Percentiles rank a stretch among this genome's conserved stretches.
Evolutionary conservation across 2,888 invertebrate genomes (phyloP).

Genomic region (Galeruca laticollis): DNA sequence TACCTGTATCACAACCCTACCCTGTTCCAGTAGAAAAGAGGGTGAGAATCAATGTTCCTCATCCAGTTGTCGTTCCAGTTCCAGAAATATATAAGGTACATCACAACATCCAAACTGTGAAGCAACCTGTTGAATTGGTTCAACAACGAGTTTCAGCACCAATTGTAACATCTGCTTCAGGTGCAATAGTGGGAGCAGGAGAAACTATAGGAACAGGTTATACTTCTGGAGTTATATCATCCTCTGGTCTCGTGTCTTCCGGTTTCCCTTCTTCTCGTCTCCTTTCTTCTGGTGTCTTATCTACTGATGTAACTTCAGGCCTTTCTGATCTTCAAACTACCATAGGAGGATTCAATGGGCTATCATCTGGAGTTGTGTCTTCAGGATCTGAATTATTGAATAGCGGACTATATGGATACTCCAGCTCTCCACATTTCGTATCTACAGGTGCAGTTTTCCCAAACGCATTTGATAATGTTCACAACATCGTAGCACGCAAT

Average conservation of each 20-base stretch:
- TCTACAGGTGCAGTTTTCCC: neutral
- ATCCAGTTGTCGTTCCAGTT: constrained; percentile 54
- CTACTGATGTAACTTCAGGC: neutral
- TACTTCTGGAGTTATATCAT: constrained; percentile 1
- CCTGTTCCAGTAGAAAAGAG: constrained; percentile 48
- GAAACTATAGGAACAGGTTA: neutral
- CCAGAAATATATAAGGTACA: constrained; percentile 48
- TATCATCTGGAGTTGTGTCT: constrained; percentile 1
- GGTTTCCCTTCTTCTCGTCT: neutral
- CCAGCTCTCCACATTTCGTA: neutral
- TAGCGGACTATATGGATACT: neutral
- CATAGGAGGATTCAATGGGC: neutral
- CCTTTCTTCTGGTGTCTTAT: too few species aligned
- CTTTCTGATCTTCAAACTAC: neutral
- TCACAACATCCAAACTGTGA: constrained; percentile 31
- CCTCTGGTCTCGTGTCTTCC: constrained; percentile 5
- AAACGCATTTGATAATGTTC: neutral
- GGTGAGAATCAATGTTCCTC: constrained; percentile 53
- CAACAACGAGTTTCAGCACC: constrained; percentile 5
- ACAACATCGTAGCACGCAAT: constrained; percentile 4
- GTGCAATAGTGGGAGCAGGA: neutral
- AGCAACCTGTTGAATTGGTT: constrained; percentile 16
- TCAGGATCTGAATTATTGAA: constrained; percentile 1
- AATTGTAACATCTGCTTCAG: neutral
- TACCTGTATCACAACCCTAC: constrained; percentile 53